A percentile compares a stretch with the other conserved stretches of the same genome.
Evolutionary conservation across 2,113 vertebrate genomes (phyloP).

Genomic region (Pseudorasbora parva): DNA sequence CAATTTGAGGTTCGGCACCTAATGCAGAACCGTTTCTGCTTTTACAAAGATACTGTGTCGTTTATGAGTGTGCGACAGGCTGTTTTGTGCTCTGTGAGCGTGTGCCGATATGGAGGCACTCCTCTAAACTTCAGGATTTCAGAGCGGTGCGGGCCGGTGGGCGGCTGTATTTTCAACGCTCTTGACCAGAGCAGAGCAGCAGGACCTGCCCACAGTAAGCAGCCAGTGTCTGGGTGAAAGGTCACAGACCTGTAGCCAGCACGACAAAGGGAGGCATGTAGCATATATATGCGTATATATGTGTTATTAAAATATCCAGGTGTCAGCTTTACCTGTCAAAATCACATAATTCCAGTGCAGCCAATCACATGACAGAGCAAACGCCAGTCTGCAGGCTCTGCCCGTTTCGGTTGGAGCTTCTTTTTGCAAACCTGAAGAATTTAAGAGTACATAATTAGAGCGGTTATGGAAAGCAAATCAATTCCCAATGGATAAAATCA

Average conservation of each 20-base stretch:
- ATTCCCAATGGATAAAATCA: neutral
- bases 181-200: constrained; percentile 36
- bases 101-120: constrained; percentile 61
- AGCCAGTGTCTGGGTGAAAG: constrained; percentile 58
- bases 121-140: constrained; percentile 54
- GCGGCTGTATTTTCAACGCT: constrained; percentile 36
- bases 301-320: neutral
- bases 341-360: neutral
- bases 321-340: constrained; percentile 61
- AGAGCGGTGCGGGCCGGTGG: constrained; percentile 28
- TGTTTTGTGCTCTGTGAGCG: constrained; percentile 5
- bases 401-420: constrained; percentile 67
- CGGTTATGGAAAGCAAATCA: neutral
- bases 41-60: constrained; percentile 18
- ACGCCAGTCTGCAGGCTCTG: constrained; percentile 86
- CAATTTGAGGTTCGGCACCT: constrained; percentile 18
- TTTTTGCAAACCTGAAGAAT: constrained; percentile 78
- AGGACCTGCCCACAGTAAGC: constrained; percentile 57
- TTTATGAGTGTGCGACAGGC: neutral
- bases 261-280: constrained; percentile 32
- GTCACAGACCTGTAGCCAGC: constrained; percentile 64
- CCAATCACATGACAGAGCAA: constrained; percentile 90
- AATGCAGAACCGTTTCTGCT: neutral
- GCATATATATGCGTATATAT: neutral
- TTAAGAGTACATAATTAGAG: neutral